Percentiles rank a stretch among this genome's conserved stretches.
phyloP scores from a whole-genome alignment of 2,888 invertebrate genomes.

The Hypercompe scribonia region DNA sequence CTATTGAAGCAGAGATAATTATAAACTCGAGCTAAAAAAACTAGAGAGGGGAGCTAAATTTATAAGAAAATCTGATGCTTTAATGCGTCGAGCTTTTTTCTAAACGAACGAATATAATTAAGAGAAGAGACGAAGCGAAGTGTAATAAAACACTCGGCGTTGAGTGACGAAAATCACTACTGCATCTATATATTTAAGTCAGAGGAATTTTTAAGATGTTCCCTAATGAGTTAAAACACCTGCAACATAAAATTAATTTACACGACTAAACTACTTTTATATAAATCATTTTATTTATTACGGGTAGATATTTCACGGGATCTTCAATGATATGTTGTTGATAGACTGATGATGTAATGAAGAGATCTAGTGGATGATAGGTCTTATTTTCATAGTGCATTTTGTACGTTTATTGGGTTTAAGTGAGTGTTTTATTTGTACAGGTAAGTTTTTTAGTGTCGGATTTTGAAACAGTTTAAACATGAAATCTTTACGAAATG shows the following conservation, averaged over 20 bases:
- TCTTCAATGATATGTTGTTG: constrained; percentile 23
- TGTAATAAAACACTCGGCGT: constrained; percentile 81
- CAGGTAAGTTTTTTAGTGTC: background rate
- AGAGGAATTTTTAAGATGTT: constrained; percentile 59
- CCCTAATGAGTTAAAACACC: constrained; percentile 70
- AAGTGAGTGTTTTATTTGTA: background rate
- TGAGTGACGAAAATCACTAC: constrained; percentile 74
- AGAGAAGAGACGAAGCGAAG: constrained; percentile 74
- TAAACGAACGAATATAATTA: constrained; percentile 81
- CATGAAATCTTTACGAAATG: too few species aligned
- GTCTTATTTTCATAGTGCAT: constrained; percentile 2
- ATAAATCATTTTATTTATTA: constrained; percentile 47
- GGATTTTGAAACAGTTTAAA: too few species aligned
- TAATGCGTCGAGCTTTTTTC: constrained; percentile 71
- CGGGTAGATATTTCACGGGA: constrained; percentile 28
- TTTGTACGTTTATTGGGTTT: constrained; percentile 11
- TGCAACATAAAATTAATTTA: constrained; percentile 51
- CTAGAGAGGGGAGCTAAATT: constrained; percentile 75
- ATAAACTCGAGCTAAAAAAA: constrained; percentile 53
- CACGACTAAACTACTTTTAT: constrained; percentile 37
- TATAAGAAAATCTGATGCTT: constrained; percentile 81
- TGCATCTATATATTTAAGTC: constrained; percentile 57
- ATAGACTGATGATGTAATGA: constrained; percentile 11
- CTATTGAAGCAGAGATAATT: constrained; percentile 35
- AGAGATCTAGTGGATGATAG: constrained; percentile 27